Evolutionary conservation across 2,113 vertebrate genomes (phyloP).

Genomic region (Periophthalmodon schlosseri): DNA sequence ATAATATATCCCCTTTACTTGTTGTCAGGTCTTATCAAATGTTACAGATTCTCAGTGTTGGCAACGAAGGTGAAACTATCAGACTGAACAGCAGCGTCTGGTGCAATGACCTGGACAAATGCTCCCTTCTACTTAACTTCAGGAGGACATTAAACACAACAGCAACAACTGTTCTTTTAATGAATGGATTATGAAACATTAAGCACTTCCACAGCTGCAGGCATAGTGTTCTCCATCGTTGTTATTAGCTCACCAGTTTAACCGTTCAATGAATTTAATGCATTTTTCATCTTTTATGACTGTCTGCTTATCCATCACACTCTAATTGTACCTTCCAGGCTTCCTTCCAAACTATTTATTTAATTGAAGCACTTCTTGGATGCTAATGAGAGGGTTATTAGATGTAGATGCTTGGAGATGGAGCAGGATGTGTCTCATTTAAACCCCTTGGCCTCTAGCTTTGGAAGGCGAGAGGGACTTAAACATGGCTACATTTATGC

Average conservation of each 20-base stretch:
- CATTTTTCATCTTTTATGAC: constrained; percentile 1
- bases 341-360: neutral
- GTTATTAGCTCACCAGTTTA: neutral
- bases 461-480: constrained; percentile 12
- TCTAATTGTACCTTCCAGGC: neutral
- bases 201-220: neutral
- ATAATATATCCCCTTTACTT: no score
- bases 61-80: no score
- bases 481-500: constrained; percentile 17
- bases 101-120: neutral
- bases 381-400: constrained; percentile 1
- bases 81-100: no score
- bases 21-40: no score
- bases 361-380: neutral
- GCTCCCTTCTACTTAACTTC: neutral
- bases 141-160: neutral
- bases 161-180: neutral
- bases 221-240: neutral
- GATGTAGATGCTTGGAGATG: neutral
- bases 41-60: no score
- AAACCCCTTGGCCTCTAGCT: neutral
- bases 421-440: neutral
- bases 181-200: neutral
- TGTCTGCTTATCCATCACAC: neutral
- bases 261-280: neutral